Base-by-base conservation (phyloP, 2,113 vertebrate species). In the Nycticebus coucang region DNA sequence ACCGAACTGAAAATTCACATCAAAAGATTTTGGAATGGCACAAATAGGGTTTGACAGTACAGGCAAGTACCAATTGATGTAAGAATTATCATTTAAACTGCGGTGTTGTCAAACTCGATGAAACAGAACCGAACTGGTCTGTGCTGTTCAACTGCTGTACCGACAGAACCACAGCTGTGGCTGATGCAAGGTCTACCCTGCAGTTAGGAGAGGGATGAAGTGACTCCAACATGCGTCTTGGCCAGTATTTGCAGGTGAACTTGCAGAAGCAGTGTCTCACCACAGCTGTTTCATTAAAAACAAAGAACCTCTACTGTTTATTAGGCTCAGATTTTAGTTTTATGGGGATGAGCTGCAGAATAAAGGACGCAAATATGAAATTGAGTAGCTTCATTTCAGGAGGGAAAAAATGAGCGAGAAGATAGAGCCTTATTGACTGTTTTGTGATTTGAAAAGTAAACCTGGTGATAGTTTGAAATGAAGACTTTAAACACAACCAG, bases 1-100 rank as follows among this genome's bases (percentile, higher is more conserved):
- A 96, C 93, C 95, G 93, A 95, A 87, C 21, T 28, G 82, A 85
- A 81, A 93, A 90, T 93, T 94, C 84, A 93, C 91, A 95, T 94
- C 89, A 17, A 64, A 94, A 91, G 89, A 35, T 60, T 84, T 89
- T 21, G 68, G 74, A n/a, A 60, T 75, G 87, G 87, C 89, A 96
- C 6, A 7, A 62, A 81, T 6, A 35, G 85, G 77, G 77, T 59
- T 83, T 94, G 81, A 57, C 17, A 88, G 78, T 26, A 21, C 13
- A 83, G 37, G 24, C 33, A 84, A 95, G 97, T 94, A 96, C 91
- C 94, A 24, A 81, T 0, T n/a, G 74, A 69, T 78, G 45, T 4
- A 30, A 66, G 62, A 53, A 85, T 79, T 21, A 69, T n/a, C 22
- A 89, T 35, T 66, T 74, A 71, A 93, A 91, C 19, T 2, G 15